Percentiles rank a stretch among this genome's conserved stretches.
Evolutionary conservation across 2,888 invertebrate genomes (phyloP).

Genomic region (Gymnocheta viridis): DNA sequence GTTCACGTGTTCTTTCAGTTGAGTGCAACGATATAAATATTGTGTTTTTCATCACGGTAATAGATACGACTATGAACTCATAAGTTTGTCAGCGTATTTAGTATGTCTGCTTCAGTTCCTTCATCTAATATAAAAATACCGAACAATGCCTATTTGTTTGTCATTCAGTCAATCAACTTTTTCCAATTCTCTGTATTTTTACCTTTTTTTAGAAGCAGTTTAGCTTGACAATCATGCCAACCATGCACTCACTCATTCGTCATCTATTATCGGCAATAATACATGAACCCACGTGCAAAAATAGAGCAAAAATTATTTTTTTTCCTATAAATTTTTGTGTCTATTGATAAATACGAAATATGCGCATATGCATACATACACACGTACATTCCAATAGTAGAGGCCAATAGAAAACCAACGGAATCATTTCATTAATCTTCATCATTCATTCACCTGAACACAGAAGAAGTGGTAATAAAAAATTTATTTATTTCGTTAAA

Average conservation of each 20-base stretch:
- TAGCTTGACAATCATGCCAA: constrained; percentile 35
- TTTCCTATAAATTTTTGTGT: background rate
- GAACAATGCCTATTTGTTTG: constrained; percentile 60
- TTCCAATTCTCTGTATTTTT: background rate
- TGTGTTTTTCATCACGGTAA: constrained; percentile 29
- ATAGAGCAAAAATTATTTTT: constrained; percentile 29
- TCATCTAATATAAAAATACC: constrained; percentile 35
- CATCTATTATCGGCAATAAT: constrained; percentile 29
- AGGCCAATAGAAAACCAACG: constrained; percentile 8
- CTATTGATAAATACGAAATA: constrained; percentile 7
- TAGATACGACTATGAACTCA: background rate
- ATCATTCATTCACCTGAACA: constrained; percentile 58
- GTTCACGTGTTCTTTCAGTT: constrained; percentile 30
- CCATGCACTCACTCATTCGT: constrained; percentile 24
- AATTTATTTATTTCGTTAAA: background rate
- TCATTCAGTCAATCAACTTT: constrained; percentile 66
- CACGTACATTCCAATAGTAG: background rate
- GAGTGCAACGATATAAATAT: constrained; percentile 38
- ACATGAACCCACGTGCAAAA: constrained; percentile 28
- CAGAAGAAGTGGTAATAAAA: constrained; percentile 7
- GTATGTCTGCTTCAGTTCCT: background rate
- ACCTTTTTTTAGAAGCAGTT: background rate
- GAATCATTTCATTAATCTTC: constrained; percentile 55
- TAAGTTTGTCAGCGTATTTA: background rate
- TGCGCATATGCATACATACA: background rate